phyloP scores from a whole-genome alignment of 2,888 invertebrate species.

The Notodonta ziczac region DNA sequence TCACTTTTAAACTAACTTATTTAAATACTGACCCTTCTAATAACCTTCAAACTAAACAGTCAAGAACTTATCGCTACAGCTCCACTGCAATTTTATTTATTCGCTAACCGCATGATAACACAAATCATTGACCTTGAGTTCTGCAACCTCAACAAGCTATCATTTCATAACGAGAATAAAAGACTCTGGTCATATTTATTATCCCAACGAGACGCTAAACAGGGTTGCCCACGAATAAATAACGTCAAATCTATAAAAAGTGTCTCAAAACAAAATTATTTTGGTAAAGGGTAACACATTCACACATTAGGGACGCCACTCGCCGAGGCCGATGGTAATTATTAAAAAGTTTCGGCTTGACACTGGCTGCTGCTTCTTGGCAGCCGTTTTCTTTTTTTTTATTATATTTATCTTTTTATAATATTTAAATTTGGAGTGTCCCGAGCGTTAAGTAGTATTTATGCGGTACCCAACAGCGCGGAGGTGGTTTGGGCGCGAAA shows the following conservation, averaged over 20 bases:
- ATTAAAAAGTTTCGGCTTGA: slow-evolving; percentile 62
- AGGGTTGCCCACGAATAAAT: slow-evolving; percentile 71
- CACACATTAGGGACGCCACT: slow-evolving; percentile 81
- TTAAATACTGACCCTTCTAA: slow-evolving; percentile 13
- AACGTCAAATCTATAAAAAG: slow-evolving; percentile 75
- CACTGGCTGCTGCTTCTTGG: slow-evolving; percentile 45
- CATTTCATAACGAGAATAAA: slow-evolving; percentile 53
- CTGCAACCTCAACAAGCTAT: slow-evolving; percentile 33
- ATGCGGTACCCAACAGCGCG: slow-evolving; percentile 79
- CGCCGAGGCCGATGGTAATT: slow-evolving; percentile 73
- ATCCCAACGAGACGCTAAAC: slow-evolving; percentile 31
- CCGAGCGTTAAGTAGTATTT: slow-evolving; percentile 81
- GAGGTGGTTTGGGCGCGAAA: slow-evolving; percentile 60
- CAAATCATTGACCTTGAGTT: slow-evolving; percentile 37
- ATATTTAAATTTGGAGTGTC: slow-evolving; percentile 70
- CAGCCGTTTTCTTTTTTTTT: neutral
- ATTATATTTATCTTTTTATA: slow-evolving; percentile 51
- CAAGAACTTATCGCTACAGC: slow-evolving; percentile 18
- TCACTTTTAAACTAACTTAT: slow-evolving; percentile 3
- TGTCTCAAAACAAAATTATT: slow-evolving; percentile 80
- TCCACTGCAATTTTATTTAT: slow-evolving; percentile 22
- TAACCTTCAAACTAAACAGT: slow-evolving; percentile 17
- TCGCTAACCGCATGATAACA: slow-evolving; percentile 32
- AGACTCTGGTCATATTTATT: slow-evolving; percentile 46
- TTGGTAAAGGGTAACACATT: slow-evolving; percentile 59